Base-by-base conservation (phyloP, 1,140 invertebrate species). In the Octopus sinensis region DNA sequence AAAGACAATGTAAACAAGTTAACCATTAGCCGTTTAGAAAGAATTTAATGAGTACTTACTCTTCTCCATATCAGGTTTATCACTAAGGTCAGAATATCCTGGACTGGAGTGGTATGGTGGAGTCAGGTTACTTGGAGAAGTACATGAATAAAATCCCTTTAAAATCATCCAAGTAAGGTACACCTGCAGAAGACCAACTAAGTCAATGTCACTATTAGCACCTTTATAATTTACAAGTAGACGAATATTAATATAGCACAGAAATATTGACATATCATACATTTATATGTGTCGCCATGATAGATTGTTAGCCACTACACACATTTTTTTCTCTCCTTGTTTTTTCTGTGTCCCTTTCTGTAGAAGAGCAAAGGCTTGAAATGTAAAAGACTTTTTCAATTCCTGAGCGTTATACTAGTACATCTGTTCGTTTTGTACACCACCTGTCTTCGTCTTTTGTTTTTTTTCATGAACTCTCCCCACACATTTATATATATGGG, bases 141-240 rank as follows among this genome's bases (percentile, higher is more conserved):
- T 76, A 79, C 75, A 43, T 10, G 73, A 75, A 78, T 85, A 91
- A 5, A 91, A 76, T 43, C 89, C 80, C 54, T 89, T 89, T 51
- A 92, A 75, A 79, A 92, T 90, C 54, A 87, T 83, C 92, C 92
- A 92, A 13, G 88, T 89, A 81, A 91, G 87, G 6, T 90, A 86
- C 54, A 91, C 94, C 91, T 95, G 93, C 84, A 92, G 91, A 86
- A 94, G 93, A 76, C 12, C 30, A 62, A 30, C 82, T 17, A 68
- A 52, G 43, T 9, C 56, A 62, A 62, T 62, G 23, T 23, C 23
- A 23, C 23, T 23, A 62, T 62, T 1, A 43, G 3, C 4, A 9
- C 56, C 9, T 62, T 12, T 17, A 62, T 17, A 12, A 62, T 62
- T 62, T 9, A 12, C 56, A 12, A 62, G 30, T 78, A 5, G 17